Conservation (phyloP, 2,113 vertebrate species). For the Sinocyclocheilus maitianheensis region DNA sequence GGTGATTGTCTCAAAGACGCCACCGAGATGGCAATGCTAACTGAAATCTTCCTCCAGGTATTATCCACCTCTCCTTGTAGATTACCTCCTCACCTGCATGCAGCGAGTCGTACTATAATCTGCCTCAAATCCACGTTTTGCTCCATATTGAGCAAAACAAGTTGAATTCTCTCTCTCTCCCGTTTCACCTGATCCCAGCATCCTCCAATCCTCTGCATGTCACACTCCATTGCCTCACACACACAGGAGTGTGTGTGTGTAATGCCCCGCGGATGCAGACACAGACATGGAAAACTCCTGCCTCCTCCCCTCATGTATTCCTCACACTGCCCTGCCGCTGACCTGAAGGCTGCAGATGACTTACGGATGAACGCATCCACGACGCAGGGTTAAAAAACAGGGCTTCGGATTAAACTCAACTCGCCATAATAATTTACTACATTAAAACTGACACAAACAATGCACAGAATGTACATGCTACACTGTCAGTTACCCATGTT, state of each 20-base stretch:
- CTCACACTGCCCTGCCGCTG: not conserved
- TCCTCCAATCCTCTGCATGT: not conserved
- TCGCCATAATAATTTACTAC: not conserved
- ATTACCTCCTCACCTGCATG: slow-evolving; percentile 18
- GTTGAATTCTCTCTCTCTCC: not conserved
- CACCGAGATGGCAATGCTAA: not conserved
- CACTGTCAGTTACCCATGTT: not conserved
- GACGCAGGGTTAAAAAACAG: not conserved
- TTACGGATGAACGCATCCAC: not conserved
- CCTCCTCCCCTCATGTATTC: not conserved
- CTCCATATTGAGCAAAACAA: not conserved
- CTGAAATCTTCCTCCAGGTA: not conserved
- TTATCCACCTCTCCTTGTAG: not conserved
- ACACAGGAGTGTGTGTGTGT: not conserved
- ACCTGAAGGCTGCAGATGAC: slow-evolving; percentile 15
- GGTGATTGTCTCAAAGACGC: not conserved
- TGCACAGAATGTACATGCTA: not conserved
- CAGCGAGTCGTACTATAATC: not conserved
- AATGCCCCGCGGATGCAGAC: not conserved
- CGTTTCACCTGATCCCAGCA: slow-evolving; percentile 14
- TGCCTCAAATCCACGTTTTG: slow-evolving; percentile 6
- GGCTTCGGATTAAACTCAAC: not conserved
- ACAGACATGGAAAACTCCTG: slow-evolving; percentile 18
- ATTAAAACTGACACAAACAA: not conserved
- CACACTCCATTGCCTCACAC: slow-evolving; percentile 28